Percentiles rank a stretch among this genome's conserved stretches.
These are phyloP conservation scores for Coendou prehensilis DNA, from an alignment of 2,797 vertebrate genomes.

Conservation along the genomic window DNA sequence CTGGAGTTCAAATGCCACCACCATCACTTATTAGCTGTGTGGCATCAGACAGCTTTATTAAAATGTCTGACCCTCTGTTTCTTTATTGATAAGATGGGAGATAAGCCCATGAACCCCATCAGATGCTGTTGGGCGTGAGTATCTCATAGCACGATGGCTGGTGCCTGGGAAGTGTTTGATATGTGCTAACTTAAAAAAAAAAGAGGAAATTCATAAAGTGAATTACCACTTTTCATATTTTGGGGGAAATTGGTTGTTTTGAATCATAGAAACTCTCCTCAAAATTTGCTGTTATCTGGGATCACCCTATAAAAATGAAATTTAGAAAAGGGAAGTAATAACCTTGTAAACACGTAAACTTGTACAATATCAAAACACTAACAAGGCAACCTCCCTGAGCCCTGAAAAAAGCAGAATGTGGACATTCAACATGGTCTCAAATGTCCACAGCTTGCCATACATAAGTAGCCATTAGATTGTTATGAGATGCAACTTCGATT, in stretches of 20 bases:
- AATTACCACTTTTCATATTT: slow-evolving; percentile 43
- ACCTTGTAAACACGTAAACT: background rate
- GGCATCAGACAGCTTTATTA: background rate
- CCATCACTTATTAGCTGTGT: background rate
- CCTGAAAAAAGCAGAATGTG: slow-evolving; percentile 71
- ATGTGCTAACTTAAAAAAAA: background rate
- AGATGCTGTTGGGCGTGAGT: background rate
- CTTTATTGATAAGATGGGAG: background rate
- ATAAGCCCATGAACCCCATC: background rate
- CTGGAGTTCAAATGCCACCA: background rate
- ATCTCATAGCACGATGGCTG: background rate
- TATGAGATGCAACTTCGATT: slow-evolving; percentile 77
- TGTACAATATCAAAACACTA: background rate
- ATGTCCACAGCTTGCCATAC: slow-evolving; percentile 59
- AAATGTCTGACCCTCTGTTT: slow-evolving; percentile 7
- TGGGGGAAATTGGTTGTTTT: background rate
- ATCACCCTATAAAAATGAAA: slow-evolving; percentile 43
- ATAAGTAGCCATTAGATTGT: slow-evolving; percentile 64
- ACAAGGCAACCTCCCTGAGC: background rate
- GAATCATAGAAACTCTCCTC: slow-evolving; percentile 9
- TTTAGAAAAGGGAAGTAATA: background rate
- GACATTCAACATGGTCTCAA: slow-evolving; percentile 42
- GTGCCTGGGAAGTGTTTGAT: background rate
- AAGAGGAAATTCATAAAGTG: background rate
- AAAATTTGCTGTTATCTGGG: slow-evolving; percentile 17